Evolutionary conservation across 2,797 vertebrate genomes (phyloP), one percentile per base, ranked within the genome.

Genomic region (Anableps anableps): DNA sequence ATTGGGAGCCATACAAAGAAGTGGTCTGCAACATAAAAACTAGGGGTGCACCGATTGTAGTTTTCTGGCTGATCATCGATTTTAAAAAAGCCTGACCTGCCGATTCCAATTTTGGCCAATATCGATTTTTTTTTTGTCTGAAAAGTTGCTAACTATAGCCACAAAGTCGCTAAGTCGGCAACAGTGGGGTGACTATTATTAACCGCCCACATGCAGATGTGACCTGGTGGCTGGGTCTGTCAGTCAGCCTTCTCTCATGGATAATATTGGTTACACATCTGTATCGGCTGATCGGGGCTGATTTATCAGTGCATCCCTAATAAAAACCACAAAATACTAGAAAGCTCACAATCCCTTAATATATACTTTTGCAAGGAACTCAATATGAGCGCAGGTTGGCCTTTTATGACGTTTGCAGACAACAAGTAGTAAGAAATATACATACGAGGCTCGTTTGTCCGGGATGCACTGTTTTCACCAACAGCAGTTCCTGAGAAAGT

Each of bases 381-480:
- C 13, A 10, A 58, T 29, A 5, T 11, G 11, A 58, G n/a, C 55
- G 29, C 58, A 60, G 13, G 29, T 60, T 60, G 29, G 26, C 14
- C 29, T 31, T 62, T 62, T 34, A 62, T 3, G 16, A 34, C 1
- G 8, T 36, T 19, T 36, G 17, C 17, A 64, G 17, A 34, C 2
- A 64, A 36, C 17, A 64, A 19, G 3, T 36, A 64, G 21, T 41
- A 68, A 11, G 38, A 68, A 36, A 26, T 48, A 0, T 31, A 80
- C 78, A 19, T 62, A 86, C 85, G 47, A 31, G 38, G 34, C 50
- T 70, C 23, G 43, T 41, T 1, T 1, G 13, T 31, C 71, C 55
- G 43, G 36, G 29, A 3, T 31, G 31, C 23, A 26, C 3, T 0
- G 4, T n/a, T 47, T 74, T 38, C 34, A 48, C 34, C 0, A 29